Evolutionary conservation across 2,797 vertebrate species (phyloP), one percentile per base, ranked within the genome.

Genomic region (Premnoplex brunnescens): DNA sequence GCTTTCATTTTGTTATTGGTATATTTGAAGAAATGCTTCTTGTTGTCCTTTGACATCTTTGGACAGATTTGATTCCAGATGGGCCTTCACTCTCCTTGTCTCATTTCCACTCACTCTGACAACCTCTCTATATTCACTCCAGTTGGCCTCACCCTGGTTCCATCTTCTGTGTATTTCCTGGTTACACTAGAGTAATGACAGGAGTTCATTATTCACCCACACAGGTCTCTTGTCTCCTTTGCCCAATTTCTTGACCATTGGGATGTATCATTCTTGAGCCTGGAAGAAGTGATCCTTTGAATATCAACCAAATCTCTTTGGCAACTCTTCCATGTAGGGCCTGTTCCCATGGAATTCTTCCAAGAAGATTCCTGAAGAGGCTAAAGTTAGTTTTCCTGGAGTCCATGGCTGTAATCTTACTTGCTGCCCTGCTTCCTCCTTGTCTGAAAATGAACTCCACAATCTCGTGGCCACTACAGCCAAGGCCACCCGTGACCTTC

Each of bases 401-500:
- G 30, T 17, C 18, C 37, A 19, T 64, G 41, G 8, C 6, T n/a
- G 41, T 44, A 44, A 64, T 36, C 32, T 63, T 43, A 23, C 19
- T 43, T 41, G 14, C 30, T 43, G 16, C 12, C 14, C 37, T 52
- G 20, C 32, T 30, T 63, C 32, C 24, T 43, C 32, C 59, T 63
- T n/a, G 17, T 6, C 37, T 0, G 0, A 36, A 34, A 18, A 27
- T 4, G 2, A 30, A 36, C 37, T 54, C 26, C 32, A 28, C 48
- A 77, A 30, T 54, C 26, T 43, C 24, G 34, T 19, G 14, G 37
- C 34, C 48, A 30, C 9, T 43, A 18, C 15, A 52, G 32, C 19
- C 30, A 23, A 63, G 48, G 58, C 48, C 8, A 5, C 6, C 9
- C 7, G 7, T 24, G 52, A 8, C 32, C 36, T n/a, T 27, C 30